These are phyloP conservation scores for Acridotheres tristis DNA, from an alignment of 2,797 vertebrate species.

Conservation along the genomic window DNA sequence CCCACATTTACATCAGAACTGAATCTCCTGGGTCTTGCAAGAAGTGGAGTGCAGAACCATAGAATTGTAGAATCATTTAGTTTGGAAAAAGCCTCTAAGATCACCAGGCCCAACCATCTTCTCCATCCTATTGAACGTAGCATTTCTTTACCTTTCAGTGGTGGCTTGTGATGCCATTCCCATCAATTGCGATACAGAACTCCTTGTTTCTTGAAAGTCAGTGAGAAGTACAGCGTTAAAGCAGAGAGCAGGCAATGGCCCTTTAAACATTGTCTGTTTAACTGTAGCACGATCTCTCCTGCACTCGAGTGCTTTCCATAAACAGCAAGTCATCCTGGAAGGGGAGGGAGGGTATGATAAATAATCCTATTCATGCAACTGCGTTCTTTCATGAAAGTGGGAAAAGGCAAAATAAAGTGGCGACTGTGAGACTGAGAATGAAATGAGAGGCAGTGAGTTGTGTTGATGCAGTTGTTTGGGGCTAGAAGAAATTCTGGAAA, in stretches of 20 bases:
- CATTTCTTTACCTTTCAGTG: neutral
- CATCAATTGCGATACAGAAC: neutral
- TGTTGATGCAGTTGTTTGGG: neutral
- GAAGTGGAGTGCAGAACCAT: neutral
- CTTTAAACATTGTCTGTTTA: slow-evolving; percentile 68
- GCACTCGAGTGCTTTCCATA: slow-evolving; percentile 64
- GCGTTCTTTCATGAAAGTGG: slow-evolving; percentile 63
- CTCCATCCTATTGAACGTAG: neutral
- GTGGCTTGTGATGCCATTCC: neutral
- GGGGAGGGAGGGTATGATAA: slow-evolving; percentile 67
- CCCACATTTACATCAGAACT: neutral
- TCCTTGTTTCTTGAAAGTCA: neutral
- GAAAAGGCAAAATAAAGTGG: slow-evolving; percentile 59
- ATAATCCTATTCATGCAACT: slow-evolving; percentile 66
- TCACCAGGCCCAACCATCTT: neutral
- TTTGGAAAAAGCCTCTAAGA: neutral
- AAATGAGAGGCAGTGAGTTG: neutral
- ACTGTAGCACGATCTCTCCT: slow-evolving; percentile 46
- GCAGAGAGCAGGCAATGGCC: slow-evolving; percentile 17
- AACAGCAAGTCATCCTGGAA: slow-evolving; percentile 71
- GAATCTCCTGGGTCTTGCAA: neutral
- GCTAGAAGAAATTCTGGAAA: neutral
- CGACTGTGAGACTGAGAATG: neutral
- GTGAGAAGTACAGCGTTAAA: neutral
- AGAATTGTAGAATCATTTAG: neutral